A percentile compares a stretch with the other conserved stretches of the same genome.
phyloP scores from a whole-genome alignment of 2,797 vertebrate genomes.

The Clarias platycephalus region DNA sequence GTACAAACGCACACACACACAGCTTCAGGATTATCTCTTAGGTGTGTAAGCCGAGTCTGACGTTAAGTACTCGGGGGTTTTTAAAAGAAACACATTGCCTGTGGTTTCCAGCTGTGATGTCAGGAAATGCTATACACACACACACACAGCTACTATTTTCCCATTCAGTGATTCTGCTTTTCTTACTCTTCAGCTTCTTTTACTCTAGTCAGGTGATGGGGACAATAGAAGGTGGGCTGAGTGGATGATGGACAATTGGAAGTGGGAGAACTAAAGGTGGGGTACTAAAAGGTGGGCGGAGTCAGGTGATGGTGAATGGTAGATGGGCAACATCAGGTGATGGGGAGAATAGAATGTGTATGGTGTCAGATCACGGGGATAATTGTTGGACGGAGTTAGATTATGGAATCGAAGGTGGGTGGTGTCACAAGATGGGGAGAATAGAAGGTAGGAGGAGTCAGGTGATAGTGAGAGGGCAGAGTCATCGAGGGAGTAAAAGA shows the following conservation, averaged over 20 bases:
- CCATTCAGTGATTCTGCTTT: not conserved
- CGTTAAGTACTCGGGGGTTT: not conserved
- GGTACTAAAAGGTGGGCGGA: not conserved
- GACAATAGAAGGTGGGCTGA: not conserved
- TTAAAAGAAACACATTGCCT: not conserved
- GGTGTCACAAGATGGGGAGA: not conserved
- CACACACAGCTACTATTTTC: not conserved
- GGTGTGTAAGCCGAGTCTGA: not conserved
- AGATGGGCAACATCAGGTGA: not conserved
- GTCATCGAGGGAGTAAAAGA: no score
- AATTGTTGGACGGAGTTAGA: no score
- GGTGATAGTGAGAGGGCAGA: not conserved
- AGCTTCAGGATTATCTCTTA: slow-evolving; percentile 12
- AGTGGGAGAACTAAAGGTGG: no score
- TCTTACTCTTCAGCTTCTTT: not conserved
- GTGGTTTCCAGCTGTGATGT: not conserved
- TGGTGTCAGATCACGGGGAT: not conserved
- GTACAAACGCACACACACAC: slow-evolving; percentile 17
- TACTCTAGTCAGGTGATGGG: not conserved
- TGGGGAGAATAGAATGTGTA: not conserved
- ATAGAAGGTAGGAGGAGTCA: not conserved
- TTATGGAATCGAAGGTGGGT: not conserved
- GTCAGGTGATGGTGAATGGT: not conserved
- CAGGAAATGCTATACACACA: not conserved
- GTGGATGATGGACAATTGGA: not conserved